These are phyloP conservation scores for Bombus affinis DNA, from an alignment of 1,140 invertebrate genomes.

Conservation along the genomic window DNA sequence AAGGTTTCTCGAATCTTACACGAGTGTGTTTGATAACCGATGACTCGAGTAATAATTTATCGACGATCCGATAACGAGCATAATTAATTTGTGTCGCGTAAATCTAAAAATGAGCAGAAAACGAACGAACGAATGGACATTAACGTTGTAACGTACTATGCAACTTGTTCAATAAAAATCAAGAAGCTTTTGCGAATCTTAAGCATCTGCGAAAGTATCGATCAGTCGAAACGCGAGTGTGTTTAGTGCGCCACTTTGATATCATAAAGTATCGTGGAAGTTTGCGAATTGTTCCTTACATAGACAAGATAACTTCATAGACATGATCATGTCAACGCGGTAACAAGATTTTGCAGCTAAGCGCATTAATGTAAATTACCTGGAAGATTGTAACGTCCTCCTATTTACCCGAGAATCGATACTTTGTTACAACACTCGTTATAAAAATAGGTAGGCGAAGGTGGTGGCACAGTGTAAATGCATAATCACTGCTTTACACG, in stretches of 20 bases:
- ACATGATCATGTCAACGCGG: constrained; percentile 49
- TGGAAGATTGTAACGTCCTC: constrained; percentile 50
- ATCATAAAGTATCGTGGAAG: neutral
- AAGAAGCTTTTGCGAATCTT: neutral
- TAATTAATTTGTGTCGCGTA: no score
- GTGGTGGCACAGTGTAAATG: neutral
- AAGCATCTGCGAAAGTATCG: neutral
- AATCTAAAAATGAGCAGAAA: no score
- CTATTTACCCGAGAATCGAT: constrained; percentile 18
- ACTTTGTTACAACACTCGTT: neutral
- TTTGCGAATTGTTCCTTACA: constrained; percentile 30
- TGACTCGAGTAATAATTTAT: no score
- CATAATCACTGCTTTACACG: neutral
- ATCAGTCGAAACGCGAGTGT: neutral
- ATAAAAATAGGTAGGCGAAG: constrained; percentile 11
- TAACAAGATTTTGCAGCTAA: constrained; percentile 46
- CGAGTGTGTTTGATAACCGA: neutral
- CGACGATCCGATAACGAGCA: no score
- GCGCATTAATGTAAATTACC: constrained; percentile 63
- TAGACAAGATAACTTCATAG: constrained; percentile 34
- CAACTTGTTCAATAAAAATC: neutral
- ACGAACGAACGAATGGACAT: no score
- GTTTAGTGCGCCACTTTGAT: neutral
- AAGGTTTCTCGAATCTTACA: neutral
- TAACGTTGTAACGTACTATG: no score